These are phyloP conservation scores for Neoarius graeffei DNA, from an alignment of 2,113 vertebrate genomes.

Conservation along the genomic window DNA sequence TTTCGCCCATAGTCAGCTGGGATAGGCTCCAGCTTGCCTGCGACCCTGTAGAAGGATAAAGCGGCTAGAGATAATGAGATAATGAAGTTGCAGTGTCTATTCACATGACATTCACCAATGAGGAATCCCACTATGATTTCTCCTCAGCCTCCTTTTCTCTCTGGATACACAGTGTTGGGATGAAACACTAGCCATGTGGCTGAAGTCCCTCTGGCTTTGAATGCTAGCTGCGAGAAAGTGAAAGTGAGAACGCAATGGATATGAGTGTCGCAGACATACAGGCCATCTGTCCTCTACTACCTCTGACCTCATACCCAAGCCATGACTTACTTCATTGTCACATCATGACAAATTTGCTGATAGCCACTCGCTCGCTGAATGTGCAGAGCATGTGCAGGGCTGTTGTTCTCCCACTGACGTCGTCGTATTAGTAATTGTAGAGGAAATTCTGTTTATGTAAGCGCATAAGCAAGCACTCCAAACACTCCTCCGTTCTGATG, in stretches of 20 bases:
- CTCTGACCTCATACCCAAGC: conserved; percentile 3
- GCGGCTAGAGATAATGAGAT: too few relatives aligned
- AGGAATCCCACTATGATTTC: conserved; percentile 44
- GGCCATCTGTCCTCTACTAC: conserved; percentile 20
- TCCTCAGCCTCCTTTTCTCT: background rate
- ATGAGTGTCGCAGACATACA: background rate
- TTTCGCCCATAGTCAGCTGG: too few relatives aligned
- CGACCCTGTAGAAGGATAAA: too few relatives aligned
- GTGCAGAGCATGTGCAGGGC: background rate
- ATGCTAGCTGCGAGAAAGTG: background rate
- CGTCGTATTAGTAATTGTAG: conserved; percentile 35
- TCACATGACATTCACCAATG: background rate
- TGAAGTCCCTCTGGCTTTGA: background rate
- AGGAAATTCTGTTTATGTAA: conserved; percentile 45
- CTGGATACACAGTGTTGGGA: background rate
- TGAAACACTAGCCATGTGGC: background rate
- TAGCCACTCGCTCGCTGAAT: background rate
- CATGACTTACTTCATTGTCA: background rate
- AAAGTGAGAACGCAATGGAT: background rate
- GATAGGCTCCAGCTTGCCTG: too few relatives aligned
- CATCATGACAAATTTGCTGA: background rate
- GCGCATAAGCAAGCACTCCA: background rate
- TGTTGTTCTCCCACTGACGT: background rate
- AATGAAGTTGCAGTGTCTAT: background rate
- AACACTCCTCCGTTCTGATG: conserved; percentile 13